Evolutionary conservation across 2,888 invertebrate species (phyloP), one percentile per base, ranked within the genome.

Genomic region (Hermodice carunculata): DNA sequence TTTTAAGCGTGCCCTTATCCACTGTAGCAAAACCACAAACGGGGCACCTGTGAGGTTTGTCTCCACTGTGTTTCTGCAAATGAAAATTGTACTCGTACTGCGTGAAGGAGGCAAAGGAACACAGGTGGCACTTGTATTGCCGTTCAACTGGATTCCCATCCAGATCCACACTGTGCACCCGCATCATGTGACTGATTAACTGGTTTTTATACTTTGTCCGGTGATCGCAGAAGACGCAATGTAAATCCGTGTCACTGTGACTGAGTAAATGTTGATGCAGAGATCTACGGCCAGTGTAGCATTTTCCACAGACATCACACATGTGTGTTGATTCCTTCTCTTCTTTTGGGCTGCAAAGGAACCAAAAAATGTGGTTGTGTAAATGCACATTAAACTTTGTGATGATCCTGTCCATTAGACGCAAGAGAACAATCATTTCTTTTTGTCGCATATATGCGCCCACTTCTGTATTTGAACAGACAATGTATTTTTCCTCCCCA

Each of bases 251-350:
- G 8, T 14, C 37, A 17, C 37, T 11, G 37, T 37, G 37, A 11
- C 8, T 37, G 8, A 37, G 17, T 14, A 37, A 11, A 37, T 37
- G 37, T 8, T 8, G 11, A 8, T 37, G 8, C 8, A 11, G 37
- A 8, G 37, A 37, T 14, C 17, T 37, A 17, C 37, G 37, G 17
- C 37, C 8, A 8, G 17, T 49, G 49, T 26, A 49, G 5, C 26
- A 26, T 17, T 49, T 49, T 5, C 49, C 49, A 49, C 49, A 49
- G 24, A 49, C 14, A 17, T 49, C 49, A 49, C 49, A 49, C 4
- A 49, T n/a, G n/a, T n/a, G n/a, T n/a, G n/a, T n/a, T n/a, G n/a
- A n/a, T n/a, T n/a, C n/a, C n/a, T n/a, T n/a, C n/a, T n/a, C n/a
- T n/a, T n/a, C n/a, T n/a, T n/a, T n/a, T n/a, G n/a, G n/a, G n/a